These are phyloP conservation scores for Drosophila eohydei DNA, from an alignment of 2,888 invertebrate species.

Conservation along the genomic window DNA sequence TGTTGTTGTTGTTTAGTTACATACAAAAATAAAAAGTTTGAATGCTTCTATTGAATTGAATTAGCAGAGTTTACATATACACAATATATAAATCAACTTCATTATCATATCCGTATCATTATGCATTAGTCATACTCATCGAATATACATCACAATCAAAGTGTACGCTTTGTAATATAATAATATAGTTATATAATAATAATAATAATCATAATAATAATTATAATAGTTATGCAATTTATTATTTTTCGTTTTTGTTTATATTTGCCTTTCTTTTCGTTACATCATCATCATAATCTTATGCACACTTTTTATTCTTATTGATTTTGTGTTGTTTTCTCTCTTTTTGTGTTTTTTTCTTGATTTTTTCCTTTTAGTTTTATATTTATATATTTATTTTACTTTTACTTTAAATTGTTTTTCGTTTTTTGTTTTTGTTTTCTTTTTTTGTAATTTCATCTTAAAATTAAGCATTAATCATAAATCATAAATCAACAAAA, in stretches of 20 bases:
- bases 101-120: slow-evolving; percentile 78
- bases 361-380: slow-evolving; percentile 19
- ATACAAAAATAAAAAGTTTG: slow-evolving; percentile 57
- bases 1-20: slow-evolving; percentile 24
- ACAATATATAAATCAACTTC: slow-evolving; percentile 77
- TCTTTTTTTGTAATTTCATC: slow-evolving; percentile 34
- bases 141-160: slow-evolving; percentile 80
- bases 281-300: slow-evolving; percentile 25
- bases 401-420: slow-evolving; percentile 16
- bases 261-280: slow-evolving; percentile 47
- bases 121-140: slow-evolving; percentile 75
- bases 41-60: slow-evolving; percentile 46
- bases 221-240: slow-evolving; percentile 58
- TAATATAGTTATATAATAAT: slow-evolving; percentile 62
- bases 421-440: slow-evolving; percentile 12
- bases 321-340: slow-evolving; percentile 42
- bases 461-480: slow-evolving; percentile 69
- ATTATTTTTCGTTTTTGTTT: slow-evolving; percentile 32
- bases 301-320: slow-evolving; percentile 33
- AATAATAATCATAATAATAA: slow-evolving; percentile 65
- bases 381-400: slow-evolving; percentile 3
- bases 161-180: slow-evolving; percentile 77
- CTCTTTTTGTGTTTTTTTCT: slow-evolving; percentile 14
- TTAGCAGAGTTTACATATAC: slow-evolving; percentile 62
- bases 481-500: slow-evolving; percentile 78